A percentile compares a stretch with the other conserved stretches of the same genome.
Evolutionary conservation across 2,888 invertebrate species (phyloP).

Genomic region (Mimas tiliae): DNA sequence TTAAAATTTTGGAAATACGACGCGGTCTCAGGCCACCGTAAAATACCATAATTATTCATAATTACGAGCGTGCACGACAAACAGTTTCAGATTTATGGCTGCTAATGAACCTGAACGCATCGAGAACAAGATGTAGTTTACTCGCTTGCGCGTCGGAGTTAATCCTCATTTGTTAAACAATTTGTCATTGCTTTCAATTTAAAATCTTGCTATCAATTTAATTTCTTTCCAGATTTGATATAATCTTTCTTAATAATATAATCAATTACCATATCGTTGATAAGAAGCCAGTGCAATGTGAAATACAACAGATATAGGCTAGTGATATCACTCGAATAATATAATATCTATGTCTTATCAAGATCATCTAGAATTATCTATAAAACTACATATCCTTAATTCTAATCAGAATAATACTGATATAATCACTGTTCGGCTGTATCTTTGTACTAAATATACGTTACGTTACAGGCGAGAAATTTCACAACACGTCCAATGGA

Average conservation of each 20-base stretch:
- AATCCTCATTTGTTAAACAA: slow-evolving; percentile 27
- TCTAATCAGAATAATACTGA: no score
- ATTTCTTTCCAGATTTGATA: slow-evolving; percentile 1
- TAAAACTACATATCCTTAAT: no score
- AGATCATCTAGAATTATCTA: no score
- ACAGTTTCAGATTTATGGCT: slow-evolving; percentile 70
- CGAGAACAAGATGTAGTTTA: slow-evolving; percentile 44
- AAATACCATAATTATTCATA: slow-evolving; percentile 74
- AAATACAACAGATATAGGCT: background rate
- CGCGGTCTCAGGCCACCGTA: slow-evolving; percentile 64
- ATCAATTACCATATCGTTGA: slow-evolving; percentile 2
- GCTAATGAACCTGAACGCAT: slow-evolving; percentile 57
- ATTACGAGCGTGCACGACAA: slow-evolving; percentile 70
- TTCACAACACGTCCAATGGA: slow-evolving; percentile 8
- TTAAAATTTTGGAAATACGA: slow-evolving; percentile 60
- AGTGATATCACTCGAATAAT: background rate
- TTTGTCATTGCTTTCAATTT: slow-evolving; percentile 27
- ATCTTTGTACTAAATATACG: no score
- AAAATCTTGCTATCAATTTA: slow-evolving; percentile 24
- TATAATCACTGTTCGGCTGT: no score
- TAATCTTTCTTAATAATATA: background rate
- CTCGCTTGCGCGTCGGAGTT: slow-evolving; percentile 38
- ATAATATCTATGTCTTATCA: no score
- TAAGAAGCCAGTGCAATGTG: background rate
- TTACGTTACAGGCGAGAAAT: background rate